Conservation (phyloP, 1,140 invertebrate species). For the Tetragonula clypearis region DNA sequence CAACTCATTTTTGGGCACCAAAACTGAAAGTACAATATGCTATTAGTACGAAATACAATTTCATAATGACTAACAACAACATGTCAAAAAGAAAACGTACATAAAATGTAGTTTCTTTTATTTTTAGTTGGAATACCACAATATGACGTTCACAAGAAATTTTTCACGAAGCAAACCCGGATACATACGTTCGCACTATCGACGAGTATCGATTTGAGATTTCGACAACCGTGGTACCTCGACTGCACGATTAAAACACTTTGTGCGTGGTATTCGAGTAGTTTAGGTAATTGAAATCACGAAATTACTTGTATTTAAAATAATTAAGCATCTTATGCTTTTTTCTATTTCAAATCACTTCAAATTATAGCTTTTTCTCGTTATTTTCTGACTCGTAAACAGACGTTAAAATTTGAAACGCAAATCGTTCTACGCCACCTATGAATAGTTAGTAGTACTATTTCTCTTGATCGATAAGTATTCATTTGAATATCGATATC, state of each 20-base stretch:
- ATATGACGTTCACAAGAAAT: slow-evolving; percentile 54
- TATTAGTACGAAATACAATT: slow-evolving; percentile 39
- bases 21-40: slow-evolving; percentile 60
- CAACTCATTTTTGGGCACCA: slow-evolving; percentile 41
- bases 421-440: background rate
- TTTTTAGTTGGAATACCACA: slow-evolving; percentile 55
- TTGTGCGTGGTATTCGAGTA: slow-evolving; percentile 49
- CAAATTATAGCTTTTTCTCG: too few species aligned
- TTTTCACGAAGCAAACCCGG: slow-evolving; percentile 46
- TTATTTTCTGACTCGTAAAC: background rate
- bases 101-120: background rate
- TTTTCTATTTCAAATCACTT: background rate
- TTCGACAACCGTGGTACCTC: slow-evolving; percentile 54
- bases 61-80: background rate
- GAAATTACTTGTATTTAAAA: background rate
- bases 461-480: background rate
- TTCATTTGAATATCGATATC: slow-evolving; percentile 5
- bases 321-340: background rate
- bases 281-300: slow-evolving; percentile 46
- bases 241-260: slow-evolving; percentile 58
- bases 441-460: background rate
- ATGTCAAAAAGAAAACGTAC: background rate
- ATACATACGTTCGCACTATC: slow-evolving; percentile 56
- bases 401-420: background rate
- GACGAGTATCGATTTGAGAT: slow-evolving; percentile 42